phyloP scores from a whole-genome alignment of 2,797 vertebrate species.

The Champsocephalus gunnari region DNA sequence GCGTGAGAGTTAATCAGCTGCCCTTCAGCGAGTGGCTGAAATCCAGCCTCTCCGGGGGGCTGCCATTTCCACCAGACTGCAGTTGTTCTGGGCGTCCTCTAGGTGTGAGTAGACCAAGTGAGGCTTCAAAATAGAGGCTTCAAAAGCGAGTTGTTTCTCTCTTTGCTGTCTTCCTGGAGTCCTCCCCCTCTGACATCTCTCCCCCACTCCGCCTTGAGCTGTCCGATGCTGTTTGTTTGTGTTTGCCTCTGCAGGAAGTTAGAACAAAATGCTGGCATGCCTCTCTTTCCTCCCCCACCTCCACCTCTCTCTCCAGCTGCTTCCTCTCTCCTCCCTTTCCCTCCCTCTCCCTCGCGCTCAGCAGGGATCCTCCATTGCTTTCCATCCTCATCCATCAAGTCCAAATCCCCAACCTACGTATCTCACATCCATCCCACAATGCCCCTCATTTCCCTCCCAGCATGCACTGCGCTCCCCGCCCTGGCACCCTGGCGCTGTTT shows the following conservation, averaged over 20 bases:
- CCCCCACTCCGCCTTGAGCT: slow-evolving; percentile 39
- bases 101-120: no score
- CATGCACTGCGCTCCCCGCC: slow-evolving; percentile 54
- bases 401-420: slow-evolving; percentile 67
- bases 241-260: slow-evolving; percentile 79
- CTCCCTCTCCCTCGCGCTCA: slow-evolving; percentile 62
- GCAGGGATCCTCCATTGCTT: slow-evolving; percentile 56
- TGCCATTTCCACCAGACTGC: background rate
- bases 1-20: background rate
- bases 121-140: background rate
- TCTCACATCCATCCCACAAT: slow-evolving; percentile 76
- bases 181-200: slow-evolving; percentile 26
- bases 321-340: slow-evolving; percentile 74
- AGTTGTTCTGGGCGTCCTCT: background rate
- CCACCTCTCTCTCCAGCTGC: slow-evolving; percentile 69
- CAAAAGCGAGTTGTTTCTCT: no score
- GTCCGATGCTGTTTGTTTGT: slow-evolving; percentile 74
- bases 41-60: background rate
- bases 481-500: slow-evolving; percentile 56
- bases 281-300: slow-evolving; percentile 64
- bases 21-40: background rate
- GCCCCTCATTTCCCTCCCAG: slow-evolving; percentile 77
- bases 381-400: slow-evolving; percentile 67
- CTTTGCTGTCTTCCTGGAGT: slow-evolving; percentile 1
- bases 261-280: slow-evolving; percentile 69